Base-by-base conservation (phyloP, 37 sponge, comb jelly and placozoan genomes). In the Ephydatia muelleri region DNA sequence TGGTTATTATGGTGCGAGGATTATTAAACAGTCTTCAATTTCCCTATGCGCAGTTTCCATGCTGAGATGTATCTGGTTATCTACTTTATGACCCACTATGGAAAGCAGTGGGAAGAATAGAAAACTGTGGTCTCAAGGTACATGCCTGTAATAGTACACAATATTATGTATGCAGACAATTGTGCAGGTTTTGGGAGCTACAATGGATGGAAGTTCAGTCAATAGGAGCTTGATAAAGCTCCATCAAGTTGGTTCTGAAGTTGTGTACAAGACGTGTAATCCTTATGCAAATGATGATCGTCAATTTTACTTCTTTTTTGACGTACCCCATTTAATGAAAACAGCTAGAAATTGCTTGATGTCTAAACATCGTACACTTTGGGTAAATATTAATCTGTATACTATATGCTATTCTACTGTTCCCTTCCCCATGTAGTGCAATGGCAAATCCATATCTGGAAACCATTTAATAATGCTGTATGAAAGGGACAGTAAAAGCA, bases 31-130 rank as follows among this genome's bases (percentile, higher is more conserved):
- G 71, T 25, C 71, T 85, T 26, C 78, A 78, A 67, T 84, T 84
- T 74, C 67, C 84, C 21, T 84, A 84, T 65, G 66, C 69, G 25
- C 84, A 84, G 32, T 85, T 85, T 78, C 85, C 79, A 26, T 76
- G 84, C 34, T 35, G 47, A 25, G 79, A 68, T 37, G 25, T 77
- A 25, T 49, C 69, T 69, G 85, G 85, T 27, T 78, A 85, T 19
- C 29, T 85, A 39, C 71, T 85, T 23, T 85, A 43, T 78, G 79
- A 77, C 43, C 79, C 85, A 85, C 78, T 77, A 34, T 85, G 85
- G 85, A 72, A 85, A 78, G 85, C 85, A 37, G 73, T 82, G 19
- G 32, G 72, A 71, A 71, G 72, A 71, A 71, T 71, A 34, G 67
- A 65, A 49, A 71, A 71, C 32, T 71, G 72, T 71, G 72, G 72